Evolutionary conservation across 2,797 vertebrate species (phyloP).

Genomic region (Peromyscus eremicus): DNA sequence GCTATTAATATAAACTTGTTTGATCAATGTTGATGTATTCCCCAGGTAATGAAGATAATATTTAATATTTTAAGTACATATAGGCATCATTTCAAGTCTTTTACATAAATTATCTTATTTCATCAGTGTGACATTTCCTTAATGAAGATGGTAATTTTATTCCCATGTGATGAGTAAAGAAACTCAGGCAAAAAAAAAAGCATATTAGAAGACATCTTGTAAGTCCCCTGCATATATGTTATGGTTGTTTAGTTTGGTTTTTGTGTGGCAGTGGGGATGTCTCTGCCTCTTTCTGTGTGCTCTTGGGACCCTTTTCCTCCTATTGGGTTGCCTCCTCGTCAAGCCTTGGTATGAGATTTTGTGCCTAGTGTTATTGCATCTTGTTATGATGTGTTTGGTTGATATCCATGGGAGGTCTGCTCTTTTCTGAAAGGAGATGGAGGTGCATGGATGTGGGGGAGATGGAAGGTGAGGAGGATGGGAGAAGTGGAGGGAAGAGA

Average conservation of each 20-base stretch:
- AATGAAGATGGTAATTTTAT: not conserved
- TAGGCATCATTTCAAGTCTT: not conserved
- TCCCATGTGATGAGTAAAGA: not conserved
- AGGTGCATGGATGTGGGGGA: not conserved
- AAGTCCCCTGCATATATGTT: not conserved
- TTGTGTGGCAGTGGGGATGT: not conserved
- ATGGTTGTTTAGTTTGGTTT: not conserved
- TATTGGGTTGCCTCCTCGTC: not conserved
- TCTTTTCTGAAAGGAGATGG: not conserved
- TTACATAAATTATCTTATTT: constrained; percentile 39
- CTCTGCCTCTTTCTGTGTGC: not conserved
- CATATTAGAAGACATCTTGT: not conserved
- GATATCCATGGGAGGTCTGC: not conserved
- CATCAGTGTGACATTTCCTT: not conserved
- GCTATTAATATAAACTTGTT: not conserved
- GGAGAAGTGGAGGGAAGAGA: not conserved
- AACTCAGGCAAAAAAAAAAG: not conserved
- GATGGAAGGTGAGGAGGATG: too few relatives aligned
- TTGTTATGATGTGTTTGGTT: not conserved
- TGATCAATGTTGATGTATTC: not conserved
- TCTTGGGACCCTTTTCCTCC: not conserved
- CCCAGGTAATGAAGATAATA: not conserved
- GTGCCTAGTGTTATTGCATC: not conserved
- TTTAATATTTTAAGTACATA: constrained; percentile 46
- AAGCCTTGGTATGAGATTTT: not conserved